Percentiles rank a stretch among this genome's conserved stretches.
phyloP scores from a whole-genome alignment of 2,888 invertebrate species.

The Dasypogon diadema region DNA sequence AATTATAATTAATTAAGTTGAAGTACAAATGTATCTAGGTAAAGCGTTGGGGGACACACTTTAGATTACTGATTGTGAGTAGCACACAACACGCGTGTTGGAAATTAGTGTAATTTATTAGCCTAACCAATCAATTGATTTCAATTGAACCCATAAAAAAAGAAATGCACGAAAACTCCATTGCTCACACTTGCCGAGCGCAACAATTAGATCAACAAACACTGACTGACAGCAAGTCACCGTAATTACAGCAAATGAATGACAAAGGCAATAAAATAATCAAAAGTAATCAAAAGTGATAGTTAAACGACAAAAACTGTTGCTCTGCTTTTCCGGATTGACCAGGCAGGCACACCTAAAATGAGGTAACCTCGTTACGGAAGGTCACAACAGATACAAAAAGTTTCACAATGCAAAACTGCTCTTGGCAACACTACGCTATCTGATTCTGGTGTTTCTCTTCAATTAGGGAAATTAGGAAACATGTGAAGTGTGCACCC shows the following conservation, averaged over 20 bases:
- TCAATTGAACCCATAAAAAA: too few species aligned
- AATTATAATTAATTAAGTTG: too few species aligned
- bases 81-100: too few species aligned
- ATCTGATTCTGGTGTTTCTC: slow-evolving; percentile 12
- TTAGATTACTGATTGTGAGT: too few species aligned
- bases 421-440: slow-evolving; percentile 27
- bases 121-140: too few species aligned
- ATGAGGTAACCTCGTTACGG: slow-evolving; percentile 53
- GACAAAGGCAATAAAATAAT: background rate
- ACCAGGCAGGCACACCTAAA: slow-evolving; percentile 48
- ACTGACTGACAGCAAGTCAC: too few species aligned
- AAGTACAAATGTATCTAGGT: too few species aligned
- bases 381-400: slow-evolving; percentile 49
- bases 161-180: too few species aligned
- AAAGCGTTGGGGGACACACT: too few species aligned
- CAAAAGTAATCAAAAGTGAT: background rate
- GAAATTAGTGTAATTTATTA: too few species aligned
- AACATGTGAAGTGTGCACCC: slow-evolving; percentile 7
- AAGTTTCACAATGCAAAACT: slow-evolving; percentile 17
- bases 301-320: slow-evolving; percentile 17
- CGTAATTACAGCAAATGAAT: background rate
- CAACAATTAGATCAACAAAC: too few species aligned
- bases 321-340: slow-evolving; percentile 49
- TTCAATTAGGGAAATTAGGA: slow-evolving; percentile 19
- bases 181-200: too few species aligned